A percentile compares a stretch with the other conserved stretches of the same genome.
Evolutionary conservation across 2,888 invertebrate species (phyloP).

Genomic region (Cybosia mesomella): DNA sequence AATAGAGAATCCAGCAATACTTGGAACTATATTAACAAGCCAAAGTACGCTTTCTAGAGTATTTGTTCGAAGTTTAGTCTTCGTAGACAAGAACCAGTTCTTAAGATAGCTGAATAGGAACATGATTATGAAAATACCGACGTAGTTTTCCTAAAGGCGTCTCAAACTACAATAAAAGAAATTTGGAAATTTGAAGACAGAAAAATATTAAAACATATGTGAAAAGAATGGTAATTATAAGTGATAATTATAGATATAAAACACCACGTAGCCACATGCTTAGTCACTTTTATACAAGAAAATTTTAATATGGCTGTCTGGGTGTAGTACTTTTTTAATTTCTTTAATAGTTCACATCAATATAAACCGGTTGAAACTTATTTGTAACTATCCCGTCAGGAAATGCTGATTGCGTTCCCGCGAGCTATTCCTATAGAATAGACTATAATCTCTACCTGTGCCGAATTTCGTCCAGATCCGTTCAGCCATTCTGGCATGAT

Average conservation of each 20-base stretch:
- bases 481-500: too few relatives aligned
- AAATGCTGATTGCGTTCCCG: too few relatives aligned
- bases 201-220: not conserved
- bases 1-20: constrained; percentile 63
- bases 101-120: constrained; percentile 36
- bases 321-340: too few relatives aligned
- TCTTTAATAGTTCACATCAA: too few relatives aligned
- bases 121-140: constrained; percentile 33
- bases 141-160: not conserved
- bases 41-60: constrained; percentile 64
- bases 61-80: constrained; percentile 51
- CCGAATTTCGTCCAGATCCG: too few relatives aligned
- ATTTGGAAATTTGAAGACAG: not conserved
- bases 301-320: too few relatives aligned
- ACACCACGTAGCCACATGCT: not conserved
- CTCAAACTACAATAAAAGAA: not conserved
- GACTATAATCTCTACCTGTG: too few relatives aligned
- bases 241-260: not conserved
- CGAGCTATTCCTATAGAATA: too few relatives aligned
- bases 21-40: constrained; percentile 66
- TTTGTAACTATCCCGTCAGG: too few relatives aligned
- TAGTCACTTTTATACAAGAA: not conserved
- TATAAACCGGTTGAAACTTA: too few relatives aligned
- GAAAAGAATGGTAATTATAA: not conserved
- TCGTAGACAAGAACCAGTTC: constrained; percentile 35